phyloP scores from a whole-genome alignment of 2,797 vertebrate species.

The Monodelphis domestica region DNA sequence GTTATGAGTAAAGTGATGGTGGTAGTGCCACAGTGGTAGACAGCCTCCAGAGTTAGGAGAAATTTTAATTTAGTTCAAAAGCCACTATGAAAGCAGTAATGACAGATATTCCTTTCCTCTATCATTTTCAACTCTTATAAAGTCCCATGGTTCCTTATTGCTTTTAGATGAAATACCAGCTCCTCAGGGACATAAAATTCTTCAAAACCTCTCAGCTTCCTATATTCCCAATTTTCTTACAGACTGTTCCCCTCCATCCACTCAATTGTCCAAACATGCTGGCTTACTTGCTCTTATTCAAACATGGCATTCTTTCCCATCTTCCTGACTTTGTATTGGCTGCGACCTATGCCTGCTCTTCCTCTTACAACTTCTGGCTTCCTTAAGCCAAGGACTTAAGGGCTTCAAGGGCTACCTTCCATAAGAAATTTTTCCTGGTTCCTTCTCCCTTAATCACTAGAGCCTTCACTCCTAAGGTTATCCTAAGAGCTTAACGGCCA shows the following conservation, averaged over 20 bases:
- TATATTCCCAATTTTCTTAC: neutral
- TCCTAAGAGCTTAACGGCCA: neutral
- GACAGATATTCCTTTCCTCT: neutral
- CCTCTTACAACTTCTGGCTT: neutral
- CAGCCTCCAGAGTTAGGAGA: slow-evolving; percentile 15
- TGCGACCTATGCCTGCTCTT: neutral
- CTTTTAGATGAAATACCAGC: neutral
- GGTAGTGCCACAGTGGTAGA: slow-evolving; percentile 14
- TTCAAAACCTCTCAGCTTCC: neutral
- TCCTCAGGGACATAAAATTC: neutral
- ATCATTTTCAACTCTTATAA: neutral
- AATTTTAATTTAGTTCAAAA: slow-evolving; percentile 61
- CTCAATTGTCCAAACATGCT: neutral
- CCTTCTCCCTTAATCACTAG: neutral
- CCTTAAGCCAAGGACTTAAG: neutral
- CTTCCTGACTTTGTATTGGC: neutral
- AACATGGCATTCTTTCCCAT: neutral
- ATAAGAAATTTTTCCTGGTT: neutral
- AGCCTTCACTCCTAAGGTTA: neutral
- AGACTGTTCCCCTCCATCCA: neutral
- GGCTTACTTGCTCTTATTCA: neutral
- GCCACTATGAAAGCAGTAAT: neutral
- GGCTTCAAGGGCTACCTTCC: neutral
- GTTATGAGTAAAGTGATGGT: slow-evolving; percentile 27
- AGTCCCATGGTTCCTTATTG: neutral